Conservation (phyloP, 2,888 invertebrate genomes). For the Amaurobius ferox region DNA sequence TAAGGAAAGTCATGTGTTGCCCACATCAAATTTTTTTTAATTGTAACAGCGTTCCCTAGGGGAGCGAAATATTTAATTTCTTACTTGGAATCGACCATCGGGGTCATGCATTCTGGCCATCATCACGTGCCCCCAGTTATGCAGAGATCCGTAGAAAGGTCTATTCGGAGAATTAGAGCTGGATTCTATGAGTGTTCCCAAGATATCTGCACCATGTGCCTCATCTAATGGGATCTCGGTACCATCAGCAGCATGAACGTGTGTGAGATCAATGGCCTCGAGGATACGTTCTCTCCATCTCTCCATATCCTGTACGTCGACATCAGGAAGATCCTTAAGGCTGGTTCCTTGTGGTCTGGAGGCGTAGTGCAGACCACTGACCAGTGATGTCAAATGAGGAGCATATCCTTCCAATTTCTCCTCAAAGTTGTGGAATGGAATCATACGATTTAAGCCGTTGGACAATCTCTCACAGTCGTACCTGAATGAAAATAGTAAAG, state of each 20-base stretch:
- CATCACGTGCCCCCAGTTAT: conserved; percentile 81
- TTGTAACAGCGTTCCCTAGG: no score
- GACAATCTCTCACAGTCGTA: conserved; percentile 87
- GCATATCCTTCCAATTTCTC: conserved; percentile 72
- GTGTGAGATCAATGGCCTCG: conserved; percentile 84
- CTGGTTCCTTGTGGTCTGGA: conserved; percentile 68
- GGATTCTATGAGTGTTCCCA: conserved; percentile 89
- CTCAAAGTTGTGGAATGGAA: conserved; percentile 79
- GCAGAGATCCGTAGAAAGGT: conserved; percentile 81
- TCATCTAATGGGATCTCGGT: conserved; percentile 82
- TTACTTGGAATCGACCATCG: conserved; percentile 77
- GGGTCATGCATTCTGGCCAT: conserved; percentile 80
- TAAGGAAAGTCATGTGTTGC: no score
- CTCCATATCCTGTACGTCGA: conserved; percentile 79
- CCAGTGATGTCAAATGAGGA: conserved; percentile 73
- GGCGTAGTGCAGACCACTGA: conserved; percentile 72
- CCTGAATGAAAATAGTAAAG: no score
- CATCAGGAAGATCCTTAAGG: conserved; percentile 44
- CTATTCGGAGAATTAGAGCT: conserved; percentile 81
- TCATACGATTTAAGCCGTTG: conserved; percentile 83
- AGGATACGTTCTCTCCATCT: conserved; percentile 86
- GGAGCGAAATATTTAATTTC: no score
- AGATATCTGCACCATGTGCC: conserved; percentile 84
- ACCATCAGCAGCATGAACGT: conserved; percentile 80
- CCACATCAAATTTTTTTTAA: no score